Base-by-base conservation (phyloP, 2,888 invertebrate genomes). In the Eristalis arbustorum region DNA sequence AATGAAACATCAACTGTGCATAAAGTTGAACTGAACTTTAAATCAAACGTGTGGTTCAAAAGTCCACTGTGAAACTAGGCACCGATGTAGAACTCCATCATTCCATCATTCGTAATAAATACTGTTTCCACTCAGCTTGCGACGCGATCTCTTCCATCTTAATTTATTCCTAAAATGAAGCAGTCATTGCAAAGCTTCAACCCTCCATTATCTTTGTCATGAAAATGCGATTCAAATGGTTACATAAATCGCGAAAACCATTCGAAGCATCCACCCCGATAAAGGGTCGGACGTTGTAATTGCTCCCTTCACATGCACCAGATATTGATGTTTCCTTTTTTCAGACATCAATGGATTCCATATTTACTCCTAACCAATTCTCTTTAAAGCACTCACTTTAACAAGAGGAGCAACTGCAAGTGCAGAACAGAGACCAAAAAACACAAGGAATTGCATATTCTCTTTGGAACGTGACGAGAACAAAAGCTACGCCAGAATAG, bases 401-500 rank as follows among this genome's bases (percentile, higher is more conserved):
- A 62, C 22, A 18, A 59, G 22, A 42, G 28, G 25, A 42, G n/a
- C 49, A 57, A 40, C 37, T 28, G 34, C 57, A 64, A 34, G 34
- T 18, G 49, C 42, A 42, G 42, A 2, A 42, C 42, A n/a, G 18
- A 49, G 8, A n/a, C 18, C n/a, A 18, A 49, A 73, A 69, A 56
- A 61, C 22, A 62, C 13, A 59, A 59, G 62, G 68, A 78, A 80
- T 80, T 84, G 40, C 67, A 80, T 78, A 82, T 82, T 82, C 82
- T 71, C 74, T 62, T 87, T 74, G 5, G 56, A 71, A 78, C 69
- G 87, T 81, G 74, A 71, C 18, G 66, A 78, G 71, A 75, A 82
- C 81, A 87, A 82, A 82, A 78, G 78, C 74, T 75, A 10, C 82
- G 66, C 57, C 69, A 49, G 40, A 87, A 71, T 62, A 57, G 56